Percentiles rank a stretch among this genome's conserved stretches.
These are phyloP conservation scores for Latrodectus elegans DNA, from an alignment of 2,888 invertebrate genomes.

Conservation along the genomic window DNA sequence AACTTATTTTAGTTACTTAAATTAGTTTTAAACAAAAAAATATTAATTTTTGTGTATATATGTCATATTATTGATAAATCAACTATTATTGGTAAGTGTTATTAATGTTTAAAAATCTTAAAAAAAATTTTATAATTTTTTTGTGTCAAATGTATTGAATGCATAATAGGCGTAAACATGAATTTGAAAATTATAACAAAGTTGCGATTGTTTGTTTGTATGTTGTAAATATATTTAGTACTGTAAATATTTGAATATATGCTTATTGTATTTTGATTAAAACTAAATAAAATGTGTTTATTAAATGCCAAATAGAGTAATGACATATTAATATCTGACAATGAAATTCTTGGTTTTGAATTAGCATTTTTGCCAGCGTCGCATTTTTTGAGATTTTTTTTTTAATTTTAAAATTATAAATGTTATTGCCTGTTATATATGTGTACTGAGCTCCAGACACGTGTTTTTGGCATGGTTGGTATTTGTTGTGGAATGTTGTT, in stretches of 20 bases:
- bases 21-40: slow-evolving; percentile 36
- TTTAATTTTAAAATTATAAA: slow-evolving; percentile 4
- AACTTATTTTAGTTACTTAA: slow-evolving; percentile 38
- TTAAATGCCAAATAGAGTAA: slow-evolving; percentile 68
- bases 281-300: slow-evolving; percentile 34
- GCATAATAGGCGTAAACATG: slow-evolving; percentile 67
- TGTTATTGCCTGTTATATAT: not conserved
- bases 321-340: slow-evolving; percentile 67
- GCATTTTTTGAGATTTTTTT: slow-evolving; percentile 63
- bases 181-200: slow-evolving; percentile 29
- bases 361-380: slow-evolving; percentile 67
- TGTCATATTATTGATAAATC: slow-evolving; percentile 26
- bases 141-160: slow-evolving; percentile 48
- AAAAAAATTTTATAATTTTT: slow-evolving; percentile 56
- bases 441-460: not conserved
- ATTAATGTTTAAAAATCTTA: slow-evolving; percentile 54
- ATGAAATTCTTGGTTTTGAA: slow-evolving; percentile 61
- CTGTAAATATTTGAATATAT: not conserved
- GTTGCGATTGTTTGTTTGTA: not conserved
- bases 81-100: slow-evolving; percentile 52
- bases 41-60: slow-evolving; percentile 37
- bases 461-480: not conserved
- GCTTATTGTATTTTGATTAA: slow-evolving; percentile 1
- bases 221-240: not conserved
- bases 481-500: not conserved